Conservation (phyloP, 2,888 invertebrate genomes). For the Hedya salicella region DNA sequence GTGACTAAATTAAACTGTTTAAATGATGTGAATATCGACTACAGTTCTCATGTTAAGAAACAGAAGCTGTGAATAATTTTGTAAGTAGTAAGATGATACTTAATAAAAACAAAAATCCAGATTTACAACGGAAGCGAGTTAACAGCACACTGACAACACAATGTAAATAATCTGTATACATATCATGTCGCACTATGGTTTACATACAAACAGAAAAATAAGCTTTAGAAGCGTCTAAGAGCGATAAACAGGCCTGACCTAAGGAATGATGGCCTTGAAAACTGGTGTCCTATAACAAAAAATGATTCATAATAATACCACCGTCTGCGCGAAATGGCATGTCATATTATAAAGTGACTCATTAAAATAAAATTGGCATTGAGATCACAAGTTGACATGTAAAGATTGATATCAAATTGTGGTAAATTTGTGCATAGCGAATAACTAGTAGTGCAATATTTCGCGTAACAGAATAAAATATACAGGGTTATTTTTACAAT, state of each 20-base stretch:
- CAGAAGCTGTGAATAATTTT: slow-evolving; percentile 8
- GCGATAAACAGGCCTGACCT: slow-evolving; percentile 76
- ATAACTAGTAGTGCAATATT: no score
- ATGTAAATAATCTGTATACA: slow-evolving; percentile 50
- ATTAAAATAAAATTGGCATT: background rate
- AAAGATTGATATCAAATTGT: background rate
- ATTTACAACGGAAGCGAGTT: slow-evolving; percentile 38
- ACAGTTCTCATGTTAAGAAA: slow-evolving; percentile 6
- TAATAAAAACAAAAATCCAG: slow-evolving; percentile 14
- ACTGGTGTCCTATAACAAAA: slow-evolving; percentile 84
- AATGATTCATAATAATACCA: slow-evolving; percentile 32
- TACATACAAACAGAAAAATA: slow-evolving; percentile 57
- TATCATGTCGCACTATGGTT: slow-evolving; percentile 73
- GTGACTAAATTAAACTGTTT: background rate
- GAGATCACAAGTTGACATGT: background rate
- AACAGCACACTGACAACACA: slow-evolving; percentile 66
- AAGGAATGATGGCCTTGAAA: slow-evolving; percentile 81
- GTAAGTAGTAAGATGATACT: slow-evolving; percentile 28
- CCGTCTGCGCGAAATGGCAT: background rate
- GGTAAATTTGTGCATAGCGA: background rate
- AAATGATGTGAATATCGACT: slow-evolving; percentile 1
- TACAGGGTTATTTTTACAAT: no score
- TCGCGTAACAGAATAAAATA: no score
- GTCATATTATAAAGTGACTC: background rate
- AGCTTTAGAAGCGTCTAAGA: slow-evolving; percentile 70